These are phyloP conservation scores for Wiebesia pumilae DNA, from an alignment of 1,140 invertebrate species.

Conservation along the genomic window DNA sequence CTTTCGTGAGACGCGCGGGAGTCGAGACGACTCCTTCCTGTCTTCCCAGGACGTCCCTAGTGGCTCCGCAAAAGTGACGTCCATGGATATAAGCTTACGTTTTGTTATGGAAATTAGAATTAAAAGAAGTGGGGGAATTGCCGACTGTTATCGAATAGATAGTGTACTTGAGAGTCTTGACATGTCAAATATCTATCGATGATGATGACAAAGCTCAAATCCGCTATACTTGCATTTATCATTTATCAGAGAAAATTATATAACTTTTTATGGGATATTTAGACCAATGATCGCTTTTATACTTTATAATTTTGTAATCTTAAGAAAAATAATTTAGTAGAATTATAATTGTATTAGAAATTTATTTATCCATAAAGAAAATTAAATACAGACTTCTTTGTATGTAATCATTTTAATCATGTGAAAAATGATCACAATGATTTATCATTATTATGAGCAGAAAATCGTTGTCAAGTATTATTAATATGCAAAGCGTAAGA, in stretches of 20 bases:
- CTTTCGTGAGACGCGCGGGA: constrained; percentile 63
- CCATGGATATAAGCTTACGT: background rate
- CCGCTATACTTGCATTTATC: too few relatives aligned
- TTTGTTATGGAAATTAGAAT: constrained; percentile 21
- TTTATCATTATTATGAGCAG: constrained; percentile 4
- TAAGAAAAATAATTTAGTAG: background rate
- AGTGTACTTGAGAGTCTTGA: background rate
- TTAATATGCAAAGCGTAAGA: background rate
- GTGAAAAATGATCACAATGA: background rate
- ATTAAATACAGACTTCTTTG: background rate
- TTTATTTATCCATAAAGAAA: background rate
- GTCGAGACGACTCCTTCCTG: background rate
- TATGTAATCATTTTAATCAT: background rate
- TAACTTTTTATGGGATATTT: too few relatives aligned
- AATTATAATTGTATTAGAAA: background rate
- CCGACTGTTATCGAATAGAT: background rate
- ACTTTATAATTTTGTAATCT: background rate
- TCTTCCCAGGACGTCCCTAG: background rate
- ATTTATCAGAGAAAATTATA: too few relatives aligned
- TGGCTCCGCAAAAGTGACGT: background rate
- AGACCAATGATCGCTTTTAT: too few relatives aligned
- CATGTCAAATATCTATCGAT: background rate
- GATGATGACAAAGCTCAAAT: background rate
- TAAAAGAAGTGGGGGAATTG: background rate
- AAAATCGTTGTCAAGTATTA: background rate